A percentile compares a stretch with the other conserved stretches of the same genome.
These are phyloP conservation scores for Hippocampus comes DNA, from an alignment of 2,113 vertebrate genomes.

Conservation along the genomic window DNA sequence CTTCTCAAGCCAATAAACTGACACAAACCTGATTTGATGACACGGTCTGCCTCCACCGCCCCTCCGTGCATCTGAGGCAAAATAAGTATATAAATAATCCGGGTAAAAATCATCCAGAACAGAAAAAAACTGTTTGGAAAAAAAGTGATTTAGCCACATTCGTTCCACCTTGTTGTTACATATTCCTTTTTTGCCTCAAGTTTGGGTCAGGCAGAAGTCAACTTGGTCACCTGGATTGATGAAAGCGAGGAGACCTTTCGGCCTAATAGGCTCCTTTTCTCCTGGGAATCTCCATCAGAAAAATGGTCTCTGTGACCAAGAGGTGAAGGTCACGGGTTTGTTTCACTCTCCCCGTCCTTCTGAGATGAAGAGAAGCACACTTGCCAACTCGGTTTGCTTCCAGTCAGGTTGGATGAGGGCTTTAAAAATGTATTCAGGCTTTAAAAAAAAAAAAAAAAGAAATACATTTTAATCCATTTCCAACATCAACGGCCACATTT, in stretches of 20 bases:
- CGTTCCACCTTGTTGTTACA: background rate
- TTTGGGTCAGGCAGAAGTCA: conserved; percentile 29
- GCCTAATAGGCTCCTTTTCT: conserved; percentile 24
- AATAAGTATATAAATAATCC: conserved; percentile 1
- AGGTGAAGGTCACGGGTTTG: conserved; percentile 10
- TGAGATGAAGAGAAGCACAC: conserved; percentile 20
- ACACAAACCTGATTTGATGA: conserved; percentile 39
- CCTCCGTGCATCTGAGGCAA: background rate
- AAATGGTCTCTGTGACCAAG: conserved; percentile 43
- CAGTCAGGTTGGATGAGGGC: conserved; percentile 10
- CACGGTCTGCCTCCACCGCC: conserved; percentile 6
- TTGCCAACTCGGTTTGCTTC: conserved; percentile 20
- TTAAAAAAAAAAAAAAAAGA: background rate
- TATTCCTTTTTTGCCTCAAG: background rate
- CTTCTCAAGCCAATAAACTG: background rate
- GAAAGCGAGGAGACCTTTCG: conserved; percentile 33
- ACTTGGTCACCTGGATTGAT: conserved; percentile 35
- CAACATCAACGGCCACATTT: background rate
- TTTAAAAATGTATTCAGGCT: no score
- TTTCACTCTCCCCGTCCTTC: conserved; percentile 9
- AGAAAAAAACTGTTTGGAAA: background rate
- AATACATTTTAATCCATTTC: background rate
- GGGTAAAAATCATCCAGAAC: conserved; percentile 24
- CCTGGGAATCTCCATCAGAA: conserved; percentile 30
- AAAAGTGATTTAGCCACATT: background rate